Evolutionary conservation across 2,888 invertebrate species (phyloP).

Genomic region (Cenopis cana): DNA sequence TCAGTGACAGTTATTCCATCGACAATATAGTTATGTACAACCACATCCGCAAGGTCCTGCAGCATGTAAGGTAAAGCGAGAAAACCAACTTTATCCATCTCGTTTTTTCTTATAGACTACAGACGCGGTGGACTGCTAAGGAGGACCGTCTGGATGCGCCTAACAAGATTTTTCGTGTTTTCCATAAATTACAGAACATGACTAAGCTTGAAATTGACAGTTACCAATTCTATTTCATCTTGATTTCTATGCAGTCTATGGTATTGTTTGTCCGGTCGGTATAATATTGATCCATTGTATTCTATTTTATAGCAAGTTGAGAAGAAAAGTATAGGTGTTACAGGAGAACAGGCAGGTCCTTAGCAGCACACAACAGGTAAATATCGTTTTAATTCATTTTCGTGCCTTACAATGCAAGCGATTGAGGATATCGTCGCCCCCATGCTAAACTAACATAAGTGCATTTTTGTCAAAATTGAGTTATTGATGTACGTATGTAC

Average conservation of each 20-base stretch:
- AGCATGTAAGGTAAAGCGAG: background rate
- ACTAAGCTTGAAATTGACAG: slow-evolving; percentile 28
- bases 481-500: no score
- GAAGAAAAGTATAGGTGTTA: slow-evolving; percentile 4
- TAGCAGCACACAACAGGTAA: slow-evolving; percentile 6
- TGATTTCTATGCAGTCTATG: background rate
- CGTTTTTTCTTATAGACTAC: no score
- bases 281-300: slow-evolving; percentile 17
- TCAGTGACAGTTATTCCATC: slow-evolving; percentile 30
- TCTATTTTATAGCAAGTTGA: slow-evolving; percentile 21
- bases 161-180: background rate
- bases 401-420: background rate
- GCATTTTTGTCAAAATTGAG: no score
- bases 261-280: background rate
- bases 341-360: background rate
- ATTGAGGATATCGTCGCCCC: no score
- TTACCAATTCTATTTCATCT: no score
- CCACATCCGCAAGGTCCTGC: background rate
- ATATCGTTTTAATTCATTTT: background rate
- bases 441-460: no score
- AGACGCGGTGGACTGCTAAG: background rate
- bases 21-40: slow-evolving; percentile 6
- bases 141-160: no score
- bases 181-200: slow-evolving; percentile 11
- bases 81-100: background rate